Percentiles rank a stretch among this genome's conserved stretches.
These are phyloP conservation scores for Telenomus remus DNA, from an alignment of 1,140 invertebrate species.

Conservation along the genomic window DNA sequence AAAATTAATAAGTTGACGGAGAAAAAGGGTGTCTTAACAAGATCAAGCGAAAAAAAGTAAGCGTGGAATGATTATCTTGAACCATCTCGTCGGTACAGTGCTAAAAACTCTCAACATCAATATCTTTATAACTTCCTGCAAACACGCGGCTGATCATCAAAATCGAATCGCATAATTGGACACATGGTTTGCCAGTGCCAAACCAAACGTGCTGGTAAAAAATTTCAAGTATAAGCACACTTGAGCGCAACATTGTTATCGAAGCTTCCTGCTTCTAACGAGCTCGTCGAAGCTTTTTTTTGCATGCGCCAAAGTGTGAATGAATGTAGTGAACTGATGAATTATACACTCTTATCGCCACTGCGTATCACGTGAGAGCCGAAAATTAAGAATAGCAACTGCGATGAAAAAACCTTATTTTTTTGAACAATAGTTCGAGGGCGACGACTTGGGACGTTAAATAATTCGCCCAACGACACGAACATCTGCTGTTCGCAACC, in stretches of 20 bases:
- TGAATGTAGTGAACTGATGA: constrained; percentile 7
- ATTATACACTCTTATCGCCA: background rate
- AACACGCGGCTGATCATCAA: constrained; percentile 32
- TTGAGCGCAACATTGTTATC: constrained; percentile 2
- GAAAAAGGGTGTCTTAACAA: constrained; percentile 38
- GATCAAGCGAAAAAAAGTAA: constrained; percentile 40
- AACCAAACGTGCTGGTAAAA: constrained; percentile 29
- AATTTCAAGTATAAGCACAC: constrained; percentile 33
- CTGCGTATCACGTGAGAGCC: background rate
- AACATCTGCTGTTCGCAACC: constrained; percentile 71
- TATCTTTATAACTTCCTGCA: constrained; percentile 53
- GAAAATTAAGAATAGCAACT: no score
- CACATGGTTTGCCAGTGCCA: constrained; percentile 13
- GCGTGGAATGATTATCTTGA: constrained; percentile 32
- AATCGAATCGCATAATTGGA: constrained; percentile 41
- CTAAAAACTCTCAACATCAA: constrained; percentile 49
- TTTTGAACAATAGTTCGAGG: constrained; percentile 3
- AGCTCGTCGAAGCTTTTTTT: constrained; percentile 27
- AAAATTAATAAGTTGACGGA: constrained; percentile 36
- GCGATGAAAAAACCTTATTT: background rate
- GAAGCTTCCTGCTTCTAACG: constrained; percentile 33
- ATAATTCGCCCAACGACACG: constrained; percentile 71
- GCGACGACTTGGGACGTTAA: constrained; percentile 66
- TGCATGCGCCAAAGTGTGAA: background rate
- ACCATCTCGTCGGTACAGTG: constrained; percentile 42